A percentile compares a stretch with the other conserved stretches of the same genome.
phyloP scores from a whole-genome alignment of 2,797 vertebrate species.

The Anguilla obscura region DNA sequence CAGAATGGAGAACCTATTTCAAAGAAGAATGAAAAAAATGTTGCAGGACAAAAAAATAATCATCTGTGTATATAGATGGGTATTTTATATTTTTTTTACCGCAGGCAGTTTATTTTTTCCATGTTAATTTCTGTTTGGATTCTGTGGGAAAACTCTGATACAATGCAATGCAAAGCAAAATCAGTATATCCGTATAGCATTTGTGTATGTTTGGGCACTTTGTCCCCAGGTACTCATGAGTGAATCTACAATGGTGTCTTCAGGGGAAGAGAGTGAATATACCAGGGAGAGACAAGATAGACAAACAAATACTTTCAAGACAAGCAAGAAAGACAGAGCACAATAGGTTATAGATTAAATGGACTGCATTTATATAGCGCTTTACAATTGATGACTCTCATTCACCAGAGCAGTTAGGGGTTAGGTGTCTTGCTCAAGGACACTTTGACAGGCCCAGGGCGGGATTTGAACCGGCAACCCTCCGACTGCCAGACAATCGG shows the following conservation, averaged over 20 bases:
- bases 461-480: too few relatives aligned
- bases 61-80: neutral
- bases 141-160: constrained; percentile 2
- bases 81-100: neutral
- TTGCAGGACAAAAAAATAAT: neutral
- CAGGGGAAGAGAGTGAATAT: neutral
- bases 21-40: neutral
- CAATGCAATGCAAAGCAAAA: neutral
- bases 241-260: neutral
- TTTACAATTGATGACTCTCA: too few relatives aligned
- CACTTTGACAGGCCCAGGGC: too few relatives aligned
- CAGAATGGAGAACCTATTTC: neutral
- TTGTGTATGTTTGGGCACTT: neutral
- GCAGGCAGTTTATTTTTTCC: constrained; percentile 9
- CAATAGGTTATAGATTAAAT: neutral
- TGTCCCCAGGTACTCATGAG: neutral
- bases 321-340: neutral
- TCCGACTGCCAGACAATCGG: too few relatives aligned
- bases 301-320: neutral
- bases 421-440: too few relatives aligned
- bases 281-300: neutral
- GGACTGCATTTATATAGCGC: too few relatives aligned
- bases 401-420: too few relatives aligned
- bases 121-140: neutral
- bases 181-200: neutral